Base-by-base conservation (phyloP, 2,113 vertebrate species). In the Xiphophorus couchianus region DNA sequence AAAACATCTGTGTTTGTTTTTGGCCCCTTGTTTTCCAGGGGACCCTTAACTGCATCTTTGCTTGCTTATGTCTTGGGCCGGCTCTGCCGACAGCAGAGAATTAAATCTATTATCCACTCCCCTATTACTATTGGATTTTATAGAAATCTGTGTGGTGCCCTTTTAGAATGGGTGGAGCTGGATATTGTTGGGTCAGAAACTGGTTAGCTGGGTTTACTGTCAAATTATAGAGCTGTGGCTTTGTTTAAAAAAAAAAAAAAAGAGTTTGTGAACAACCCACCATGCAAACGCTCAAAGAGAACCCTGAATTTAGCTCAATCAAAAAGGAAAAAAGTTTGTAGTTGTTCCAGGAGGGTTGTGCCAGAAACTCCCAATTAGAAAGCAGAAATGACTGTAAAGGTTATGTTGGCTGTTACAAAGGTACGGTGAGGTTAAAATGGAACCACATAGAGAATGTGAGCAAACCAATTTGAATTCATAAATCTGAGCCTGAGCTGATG, bases 291-390 rank as follows among this genome's bases (percentile, higher is more conserved):
- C 81, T 83, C 72, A 30, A 65, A 82, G 58, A 62, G 63, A 78
- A 62, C 73, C 74, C 82, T 87, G 80, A 86, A 89, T 90, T 89
- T 84, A 88, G 82, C 81, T 74, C 64, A 33, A 86, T 90, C 83
- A 77, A 73, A 88, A 80, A 71, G 60, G 60, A 60, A 25, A 58
- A 84, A 73, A 66, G 80, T 28, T 48, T 62, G 62, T 3, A 71
- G 66, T 77, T 60, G 42, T 37, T 37, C 58, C 67, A 66, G 66
- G 69, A 64, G 76, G 80, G 69, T 79, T 3, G 0, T 30, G 78
- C 84, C 82, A 87, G 69, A 84, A 84, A 74, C n/a, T 0, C 80
- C 81, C 77, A 85, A 90, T 85, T 89, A 84, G 74, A 82, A 58
- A 78, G 79, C 73, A 67, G 39, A 82, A 86, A 85, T 58, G 70